Base-by-base conservation (phyloP, 2,113 vertebrate species). In the Sinocyclocheilus maitianheensis region DNA sequence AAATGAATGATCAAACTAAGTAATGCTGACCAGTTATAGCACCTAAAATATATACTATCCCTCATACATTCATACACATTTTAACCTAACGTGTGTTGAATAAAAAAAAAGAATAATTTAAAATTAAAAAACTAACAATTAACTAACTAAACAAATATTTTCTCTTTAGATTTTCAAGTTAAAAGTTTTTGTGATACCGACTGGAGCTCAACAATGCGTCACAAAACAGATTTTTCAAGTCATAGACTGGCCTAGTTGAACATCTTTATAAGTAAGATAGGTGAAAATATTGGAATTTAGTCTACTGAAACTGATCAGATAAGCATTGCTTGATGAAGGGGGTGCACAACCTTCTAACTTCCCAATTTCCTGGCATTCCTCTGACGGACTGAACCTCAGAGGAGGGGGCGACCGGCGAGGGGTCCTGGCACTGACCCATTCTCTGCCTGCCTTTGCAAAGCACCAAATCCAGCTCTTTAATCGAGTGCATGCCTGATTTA, bases 401-500 rank as follows among this genome's bases (percentile, higher is more conserved):
- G 43, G 62, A 69, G 34, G 43, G 63, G 67, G 16, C 8, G 34
- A 22, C 34, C 34, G 18, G 13, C 62, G 7, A 77, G 72, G 72
- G 72, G 72, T 16, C 16, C 18, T 69, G 80, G 63, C 13, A 10
- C 22, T 16, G 63, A 34, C 63, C 26, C 62, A 82, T 12, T 20
- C 26, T 34, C 16, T 82, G 80, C 34, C 9, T 20, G 2, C 63
- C 37, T 40, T 13, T 3, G 67, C 81, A 60, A 75, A 81, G 43
- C 69, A 58, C 14, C 69, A 81, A 53, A 79, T 83, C 79, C 51
- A 79, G 16, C n/a, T 76, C 40, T 75, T 62, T 18, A 60, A 79
- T 26, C 53, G 60, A 81, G 84, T 81, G 80, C 34, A 53, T 86
- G 72, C 77, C 81, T 84, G 48, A 76, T 74, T 85, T 72, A 55